Evolutionary conservation across 2,797 vertebrate genomes (phyloP).

Genomic region (Acanthurus tractus): DNA sequence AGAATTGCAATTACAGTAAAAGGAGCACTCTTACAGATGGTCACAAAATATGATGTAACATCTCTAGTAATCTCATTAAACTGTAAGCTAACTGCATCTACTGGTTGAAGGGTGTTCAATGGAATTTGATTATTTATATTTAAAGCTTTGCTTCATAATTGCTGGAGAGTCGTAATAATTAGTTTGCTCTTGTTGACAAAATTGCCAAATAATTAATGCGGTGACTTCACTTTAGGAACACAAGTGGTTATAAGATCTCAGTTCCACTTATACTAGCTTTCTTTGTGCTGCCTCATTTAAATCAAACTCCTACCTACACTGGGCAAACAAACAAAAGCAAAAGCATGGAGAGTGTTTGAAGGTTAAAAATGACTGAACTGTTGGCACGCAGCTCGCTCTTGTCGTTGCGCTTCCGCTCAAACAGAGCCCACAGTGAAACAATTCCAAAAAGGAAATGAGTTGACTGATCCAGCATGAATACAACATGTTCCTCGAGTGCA

Average conservation of each 20-base stretch:
- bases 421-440: not conserved
- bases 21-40: not conserved
- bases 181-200: not conserved
- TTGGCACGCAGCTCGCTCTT: accelerated
- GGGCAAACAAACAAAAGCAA: not conserved
- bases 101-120: not conserved
- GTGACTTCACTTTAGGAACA: not conserved
- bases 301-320: not conserved
- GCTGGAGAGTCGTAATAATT: not conserved
- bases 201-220: not conserved
- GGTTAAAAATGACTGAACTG: not conserved
- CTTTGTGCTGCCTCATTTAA: not conserved
- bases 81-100: not conserved
- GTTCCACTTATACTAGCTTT: not conserved
- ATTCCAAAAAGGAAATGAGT: not conserved
- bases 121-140: not conserved
- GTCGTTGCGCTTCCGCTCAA: not conserved
- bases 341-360: not conserved
- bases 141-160: not conserved
- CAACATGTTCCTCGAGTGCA: slow-evolving; percentile 6
- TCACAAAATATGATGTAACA: not conserved
- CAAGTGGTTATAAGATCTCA: not conserved
- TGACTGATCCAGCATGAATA: slow-evolving; percentile 19
- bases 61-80: not conserved
- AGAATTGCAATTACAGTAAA: not conserved